These are phyloP conservation scores for Lateolabrax maculatus DNA, from an alignment of 2,797 vertebrate genomes.

Conservation along the genomic window DNA sequence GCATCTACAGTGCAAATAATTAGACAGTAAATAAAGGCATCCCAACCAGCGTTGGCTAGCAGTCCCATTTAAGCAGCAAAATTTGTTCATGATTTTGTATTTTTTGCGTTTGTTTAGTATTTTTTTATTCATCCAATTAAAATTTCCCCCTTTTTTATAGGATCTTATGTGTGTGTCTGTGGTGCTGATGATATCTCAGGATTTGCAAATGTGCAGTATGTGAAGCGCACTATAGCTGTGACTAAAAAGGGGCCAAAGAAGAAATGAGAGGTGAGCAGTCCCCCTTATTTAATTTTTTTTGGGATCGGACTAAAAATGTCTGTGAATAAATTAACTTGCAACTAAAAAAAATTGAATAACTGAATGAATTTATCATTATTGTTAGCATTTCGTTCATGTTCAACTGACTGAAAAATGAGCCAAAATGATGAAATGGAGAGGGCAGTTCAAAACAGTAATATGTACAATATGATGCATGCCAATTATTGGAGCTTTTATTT, in stretches of 20 bases:
- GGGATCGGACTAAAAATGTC: constrained; percentile 3
- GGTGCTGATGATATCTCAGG: constrained; percentile 28
- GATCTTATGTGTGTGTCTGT: constrained; percentile 58
- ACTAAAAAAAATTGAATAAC: constrained; percentile 32
- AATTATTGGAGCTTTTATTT: constrained; percentile 71
- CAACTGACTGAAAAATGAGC: constrained; percentile 29
- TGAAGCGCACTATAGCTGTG: constrained; percentile 28
- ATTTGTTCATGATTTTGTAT: constrained; percentile 79
- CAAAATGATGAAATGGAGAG: constrained; percentile 50
- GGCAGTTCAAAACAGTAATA: constrained; percentile 58
- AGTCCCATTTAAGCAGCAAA: constrained; percentile 92
- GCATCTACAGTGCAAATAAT: constrained; percentile 99
- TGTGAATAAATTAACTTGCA: constrained; percentile 27
- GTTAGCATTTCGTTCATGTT: constrained; percentile 54
- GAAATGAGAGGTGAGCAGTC: constrained; percentile 37
- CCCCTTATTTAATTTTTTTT: constrained; percentile 6
- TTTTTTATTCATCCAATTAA: constrained; percentile 59
- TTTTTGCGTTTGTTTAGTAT: constrained; percentile 65
- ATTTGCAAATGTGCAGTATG: constrained; percentile 37
- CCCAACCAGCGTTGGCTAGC: constrained; percentile 90
- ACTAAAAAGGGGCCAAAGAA: constrained; percentile 36
- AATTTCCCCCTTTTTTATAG: constrained; percentile 67
- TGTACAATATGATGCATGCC: constrained; percentile 81
- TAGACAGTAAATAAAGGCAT: constrained; percentile 92
- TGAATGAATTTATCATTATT: constrained; percentile 35